Base-by-base conservation (phyloP, 53 echinoderm and acorn worm genomes). In the Mesocentrotus franciscanus region DNA sequence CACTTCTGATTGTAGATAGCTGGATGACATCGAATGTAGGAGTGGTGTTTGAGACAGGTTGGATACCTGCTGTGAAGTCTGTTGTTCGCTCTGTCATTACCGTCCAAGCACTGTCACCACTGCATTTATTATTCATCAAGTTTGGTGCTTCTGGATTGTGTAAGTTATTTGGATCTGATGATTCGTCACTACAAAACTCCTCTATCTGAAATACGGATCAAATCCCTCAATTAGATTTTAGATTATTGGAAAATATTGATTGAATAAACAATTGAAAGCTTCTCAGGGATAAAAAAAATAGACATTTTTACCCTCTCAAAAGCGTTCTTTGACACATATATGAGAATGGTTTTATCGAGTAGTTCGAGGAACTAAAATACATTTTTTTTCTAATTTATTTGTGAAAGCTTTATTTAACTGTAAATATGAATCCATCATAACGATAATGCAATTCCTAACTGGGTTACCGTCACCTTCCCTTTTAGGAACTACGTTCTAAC, bases 121-220 rank as follows among this genome's bases (percentile, higher is more conserved):
- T 20, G 78, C 95, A 95, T 16, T 32, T 27, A 8, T 17, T 75
- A 33, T 95, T 95, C 61, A 79, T 83, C 8, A 58, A 4, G 78
- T 91, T 95, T 8, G 74, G 74, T 10, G 95, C 90, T n/a, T 32
- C 0, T 0, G 90, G 32, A 79, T 95, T 95, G 60, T 95, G 95
- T 10, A 90, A 29, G 49, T 27, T 91, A 30, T 91, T 33, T 35
- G 72, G 57, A 71, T 91, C 78, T 9, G 71, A 30, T 16, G 11
- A 20, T 10, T 95, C 78, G 60, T 95, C 95, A 22, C 18, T n/a
- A 81, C 93, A 93, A 83, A 93, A 93, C 60, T 81, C 93, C 18
- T 79, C 34, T 15, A 93, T 93, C 93, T 93, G 56, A 35, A n/a
- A 70, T n/a, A 94, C 3, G 13, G 5, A 81, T 58, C 8, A 75